phyloP scores from a whole-genome alignment of 2,113 vertebrate species.

The Andinoacara biseriatus region DNA sequence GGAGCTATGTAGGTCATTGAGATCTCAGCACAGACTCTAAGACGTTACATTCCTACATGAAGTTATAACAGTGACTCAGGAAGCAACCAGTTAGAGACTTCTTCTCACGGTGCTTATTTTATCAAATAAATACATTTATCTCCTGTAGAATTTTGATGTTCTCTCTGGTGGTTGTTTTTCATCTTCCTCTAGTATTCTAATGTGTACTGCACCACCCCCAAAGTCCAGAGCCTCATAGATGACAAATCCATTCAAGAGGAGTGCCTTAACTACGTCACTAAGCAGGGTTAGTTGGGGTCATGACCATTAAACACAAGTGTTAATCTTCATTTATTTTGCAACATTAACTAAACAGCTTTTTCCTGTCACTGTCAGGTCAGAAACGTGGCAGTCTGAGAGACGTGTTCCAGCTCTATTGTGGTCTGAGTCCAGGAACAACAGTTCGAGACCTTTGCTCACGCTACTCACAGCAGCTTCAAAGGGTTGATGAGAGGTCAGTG shows the following conservation, averaged over 20 bases:
- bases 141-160: not conserved
- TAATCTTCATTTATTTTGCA: not conserved
- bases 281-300: conserved; percentile 83
- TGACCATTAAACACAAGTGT: not conserved
- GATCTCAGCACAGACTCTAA: too few species aligned
- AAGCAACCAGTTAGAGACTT: too few species aligned
- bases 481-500: conserved; percentile 90
- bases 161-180: not conserved
- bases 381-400: conserved; percentile 92
- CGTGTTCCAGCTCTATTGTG: conserved; percentile 82
- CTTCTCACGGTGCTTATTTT: too few species aligned
- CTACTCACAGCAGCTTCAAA: conserved; percentile 93
- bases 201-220: conserved; percentile 95
- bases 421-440: conserved; percentile 81
- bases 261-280: conserved; percentile 91
- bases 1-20: too few species aligned
- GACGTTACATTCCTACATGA: too few species aligned
- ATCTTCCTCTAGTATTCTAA: conserved; percentile 89
- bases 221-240: conserved; percentile 94
- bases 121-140: not conserved
- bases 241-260: conserved; percentile 95
- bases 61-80: too few species aligned
- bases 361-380: conserved; percentile 81
- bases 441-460: conserved; percentile 84
- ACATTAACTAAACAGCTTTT: not conserved